Base-by-base conservation (phyloP, 2,797 vertebrate genomes). In the Dicrostonyx torquatus region DNA sequence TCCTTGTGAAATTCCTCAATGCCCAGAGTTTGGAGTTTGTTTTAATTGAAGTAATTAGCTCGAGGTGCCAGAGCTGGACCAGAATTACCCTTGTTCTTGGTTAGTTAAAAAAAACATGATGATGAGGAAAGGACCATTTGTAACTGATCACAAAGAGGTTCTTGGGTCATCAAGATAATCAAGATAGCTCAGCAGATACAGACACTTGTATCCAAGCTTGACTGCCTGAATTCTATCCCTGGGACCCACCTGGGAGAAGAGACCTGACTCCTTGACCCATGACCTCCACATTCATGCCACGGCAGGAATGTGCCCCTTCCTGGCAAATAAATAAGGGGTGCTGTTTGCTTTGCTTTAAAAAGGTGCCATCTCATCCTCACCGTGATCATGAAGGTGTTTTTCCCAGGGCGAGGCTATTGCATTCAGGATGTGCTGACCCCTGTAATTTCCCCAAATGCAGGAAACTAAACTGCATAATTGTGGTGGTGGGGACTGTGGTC, bases 21-120 rank as follows among this genome's bases (percentile, higher is more conserved):
- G 58, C 45, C 68, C 75, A 48, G 22, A 68, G 18, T 58, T 94
- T 94, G 93, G 85, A 31, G 48, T 73, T 75, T 89, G 17, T 60
- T 91, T 89, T 94, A 45, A 62, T 93, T 72, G 55, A 79, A 95
- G 76, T 50, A 80, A 94, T 94, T 90, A 84, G 66, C 43, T 77
- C 70, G 48, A 70, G 72, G 80, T 85, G 9, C 45, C 40, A 37
- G 8, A 82, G 48, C 24, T 79, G 88, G 48, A 66, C 40, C 37
- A 48, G 45, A 70, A 77, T 31, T 70, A 34, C 40, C 55, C 7
- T 82, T 15, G 79, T 85, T 73, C 14, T 87, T 87, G 86, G 40
- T 87, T 87, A 83, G 53, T 68, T 72, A 87, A 48, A 37, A 70
- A 11, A 26, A 48, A 7, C 40, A 34, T 18, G 14, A 79, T 53